Evolutionary conservation across 1,140 invertebrate species (phyloP).

Genomic region (Bombus balteatus): DNA sequence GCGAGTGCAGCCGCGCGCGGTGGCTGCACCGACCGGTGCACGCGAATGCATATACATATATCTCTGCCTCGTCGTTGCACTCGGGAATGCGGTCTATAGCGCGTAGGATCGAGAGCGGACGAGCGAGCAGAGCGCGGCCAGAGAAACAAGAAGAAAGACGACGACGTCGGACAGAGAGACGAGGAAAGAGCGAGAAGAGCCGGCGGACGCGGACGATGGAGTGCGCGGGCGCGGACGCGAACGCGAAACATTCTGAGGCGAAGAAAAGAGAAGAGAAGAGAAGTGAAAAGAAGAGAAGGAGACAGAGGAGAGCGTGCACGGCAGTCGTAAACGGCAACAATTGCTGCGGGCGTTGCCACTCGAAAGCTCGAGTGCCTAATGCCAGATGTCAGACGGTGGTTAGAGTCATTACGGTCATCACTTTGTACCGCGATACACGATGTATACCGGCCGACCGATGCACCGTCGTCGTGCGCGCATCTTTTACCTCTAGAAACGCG

Average conservation of each 20-base stretch:
- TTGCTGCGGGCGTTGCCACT: constrained; percentile 79
- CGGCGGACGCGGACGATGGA: constrained; percentile 11
- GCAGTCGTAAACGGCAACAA: constrained; percentile 79
- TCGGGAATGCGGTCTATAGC: constrained; percentile 71
- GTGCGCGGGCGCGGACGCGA: background rate
- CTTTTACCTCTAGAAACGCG: constrained; percentile 12
- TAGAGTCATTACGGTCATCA: constrained; percentile 78
- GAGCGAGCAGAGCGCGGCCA: constrained; percentile 36
- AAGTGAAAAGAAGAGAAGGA: constrained; percentile 26
- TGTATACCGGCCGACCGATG: constrained; percentile 32
- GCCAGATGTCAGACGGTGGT: constrained; percentile 79
- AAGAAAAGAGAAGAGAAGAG: constrained; percentile 12
- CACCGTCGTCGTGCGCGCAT: constrained; percentile 6
- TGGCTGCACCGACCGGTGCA: constrained; percentile 63
- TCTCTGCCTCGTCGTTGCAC: constrained; percentile 70
- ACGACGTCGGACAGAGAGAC: constrained; percentile 11
- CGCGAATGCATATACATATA: constrained; percentile 73
- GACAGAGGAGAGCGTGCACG: constrained; percentile 50
- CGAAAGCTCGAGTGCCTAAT: constrained; percentile 77
- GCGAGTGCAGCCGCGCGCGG: constrained; percentile 16
- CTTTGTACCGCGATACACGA: constrained; percentile 72
- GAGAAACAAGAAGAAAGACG: constrained; percentile 29
- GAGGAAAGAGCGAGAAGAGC: constrained; percentile 42
- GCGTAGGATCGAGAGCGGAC: constrained; percentile 72
- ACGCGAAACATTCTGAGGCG: constrained; percentile 9